phyloP scores from a whole-genome alignment of 2,888 invertebrate species.

The Holacanthella duospinosa region DNA sequence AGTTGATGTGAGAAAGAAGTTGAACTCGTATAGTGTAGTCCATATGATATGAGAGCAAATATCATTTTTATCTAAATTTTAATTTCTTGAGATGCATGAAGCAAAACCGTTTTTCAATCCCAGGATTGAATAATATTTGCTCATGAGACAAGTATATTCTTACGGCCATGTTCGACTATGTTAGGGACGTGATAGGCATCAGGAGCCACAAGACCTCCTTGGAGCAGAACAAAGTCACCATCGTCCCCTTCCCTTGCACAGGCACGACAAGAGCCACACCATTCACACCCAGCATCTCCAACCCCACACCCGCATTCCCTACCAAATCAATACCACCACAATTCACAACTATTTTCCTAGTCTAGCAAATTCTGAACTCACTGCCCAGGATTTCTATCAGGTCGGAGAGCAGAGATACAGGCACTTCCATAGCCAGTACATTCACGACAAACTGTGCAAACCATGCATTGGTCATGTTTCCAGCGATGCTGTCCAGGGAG shows the following conservation, averaged over 20 bases:
- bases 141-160: too few relatives aligned
- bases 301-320: slow-evolving; percentile 91
- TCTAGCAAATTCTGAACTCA: slow-evolving; percentile 47
- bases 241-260: slow-evolving; percentile 58
- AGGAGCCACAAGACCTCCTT: slow-evolving; percentile 17
- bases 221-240: slow-evolving; percentile 33
- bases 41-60: too few relatives aligned
- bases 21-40: too few relatives aligned
- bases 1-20: background rate
- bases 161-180: background rate
- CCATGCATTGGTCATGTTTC: slow-evolving; percentile 70
- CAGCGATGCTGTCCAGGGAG: slow-evolving; percentile 63
- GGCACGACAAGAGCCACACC: slow-evolving; percentile 81
- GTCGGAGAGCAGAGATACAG: slow-evolving; percentile 64
- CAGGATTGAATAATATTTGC: too few relatives aligned
- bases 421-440: slow-evolving; percentile 86
- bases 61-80: too few relatives aligned
- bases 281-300: slow-evolving; percentile 85
- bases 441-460: slow-evolving; percentile 80
- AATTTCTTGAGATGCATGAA: too few relatives aligned
- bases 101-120: too few relatives aligned
- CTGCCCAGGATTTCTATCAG: slow-evolving; percentile 75
- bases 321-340: slow-evolving; percentile 17
- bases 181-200: background rate
- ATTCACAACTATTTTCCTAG: background rate